phyloP scores from a whole-genome alignment of 2,888 invertebrate species.

The Corbicula japonica region DNA sequence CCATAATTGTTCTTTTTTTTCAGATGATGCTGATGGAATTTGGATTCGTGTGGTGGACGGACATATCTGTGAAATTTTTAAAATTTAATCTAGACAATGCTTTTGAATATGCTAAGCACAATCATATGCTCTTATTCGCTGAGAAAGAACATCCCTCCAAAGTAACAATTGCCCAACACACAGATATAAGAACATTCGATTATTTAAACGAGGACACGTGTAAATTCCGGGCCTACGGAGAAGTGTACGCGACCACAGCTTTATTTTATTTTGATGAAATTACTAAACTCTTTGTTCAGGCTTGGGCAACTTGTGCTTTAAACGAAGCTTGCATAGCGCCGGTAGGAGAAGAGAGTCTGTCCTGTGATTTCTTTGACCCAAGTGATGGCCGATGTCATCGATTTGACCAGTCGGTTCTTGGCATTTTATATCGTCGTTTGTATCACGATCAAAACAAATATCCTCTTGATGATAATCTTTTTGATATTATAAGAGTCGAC shows the following conservation, averaged over 20 bases:
- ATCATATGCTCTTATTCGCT: too few species aligned
- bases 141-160: too few species aligned
- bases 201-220: conserved; percentile 37
- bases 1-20: not conserved
- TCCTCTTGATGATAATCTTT: conserved; percentile 22
- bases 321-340: conserved; percentile 37
- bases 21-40: conserved; percentile 35
- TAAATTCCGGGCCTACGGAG: conserved; percentile 37
- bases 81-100: conserved; percentile 20
- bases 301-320: conserved; percentile 34
- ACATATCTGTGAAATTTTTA: conserved; percentile 25
- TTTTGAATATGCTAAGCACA: conserved; percentile 15
- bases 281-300: conserved; percentile 20
- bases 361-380: not conserved
- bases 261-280: conserved; percentile 30
- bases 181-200: conserved; percentile 27
- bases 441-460: conserved; percentile 37
- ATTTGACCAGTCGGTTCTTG: conserved; percentile 36
- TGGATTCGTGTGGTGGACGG: conserved; percentile 45
- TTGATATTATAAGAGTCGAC: too few species aligned
- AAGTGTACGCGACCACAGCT: conserved; percentile 29
- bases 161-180: too few species aligned
- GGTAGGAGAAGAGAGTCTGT: not conserved
- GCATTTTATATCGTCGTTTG: conserved; percentile 31
- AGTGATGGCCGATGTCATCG: conserved; percentile 36